Evolutionary conservation across 2,888 invertebrate genomes (phyloP).

Genomic region (Mimas tiliae): DNA sequence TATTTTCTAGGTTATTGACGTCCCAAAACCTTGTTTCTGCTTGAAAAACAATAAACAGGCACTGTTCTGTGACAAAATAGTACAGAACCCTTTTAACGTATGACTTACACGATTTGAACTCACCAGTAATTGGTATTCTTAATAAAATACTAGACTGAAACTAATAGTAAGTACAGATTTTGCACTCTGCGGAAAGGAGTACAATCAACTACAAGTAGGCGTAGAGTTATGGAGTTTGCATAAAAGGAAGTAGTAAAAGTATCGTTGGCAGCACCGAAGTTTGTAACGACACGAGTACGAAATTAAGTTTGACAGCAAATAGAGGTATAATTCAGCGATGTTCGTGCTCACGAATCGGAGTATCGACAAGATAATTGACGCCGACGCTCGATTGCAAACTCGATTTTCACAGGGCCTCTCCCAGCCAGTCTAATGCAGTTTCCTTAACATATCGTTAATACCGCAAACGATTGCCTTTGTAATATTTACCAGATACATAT

Average conservation of each 20-base stretch:
- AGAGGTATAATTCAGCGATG: conserved; percentile 81
- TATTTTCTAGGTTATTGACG: neutral
- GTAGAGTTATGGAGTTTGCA: neutral
- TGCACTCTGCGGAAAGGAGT: neutral
- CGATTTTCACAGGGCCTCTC: conserved; percentile 58
- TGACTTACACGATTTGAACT: too few relatives aligned
- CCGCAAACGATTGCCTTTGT: conserved; percentile 24
- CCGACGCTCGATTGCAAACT: conserved; percentile 54
- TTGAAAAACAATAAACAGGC: too few relatives aligned
- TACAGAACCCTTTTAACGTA: too few relatives aligned
- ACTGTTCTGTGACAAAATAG: too few relatives aligned
- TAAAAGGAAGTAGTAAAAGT: conserved; percentile 17
- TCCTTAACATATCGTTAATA: conserved; percentile 68
- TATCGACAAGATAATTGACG: conserved; percentile 81
- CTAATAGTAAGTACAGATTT: neutral
- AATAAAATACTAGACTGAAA: neutral
- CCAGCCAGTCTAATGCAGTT: conserved; percentile 58
- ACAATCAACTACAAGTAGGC: neutral
- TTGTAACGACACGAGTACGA: conserved; percentile 75
- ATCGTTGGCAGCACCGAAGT: conserved; percentile 52
- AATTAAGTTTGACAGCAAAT: conserved; percentile 83
- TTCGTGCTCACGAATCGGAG: conserved; percentile 79
- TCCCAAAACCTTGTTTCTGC: neutral
- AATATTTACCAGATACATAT: neutral
- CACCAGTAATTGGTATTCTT: neutral